Conservation (phyloP, 2,113 vertebrate species). For the Festucalex cinctus region DNA sequence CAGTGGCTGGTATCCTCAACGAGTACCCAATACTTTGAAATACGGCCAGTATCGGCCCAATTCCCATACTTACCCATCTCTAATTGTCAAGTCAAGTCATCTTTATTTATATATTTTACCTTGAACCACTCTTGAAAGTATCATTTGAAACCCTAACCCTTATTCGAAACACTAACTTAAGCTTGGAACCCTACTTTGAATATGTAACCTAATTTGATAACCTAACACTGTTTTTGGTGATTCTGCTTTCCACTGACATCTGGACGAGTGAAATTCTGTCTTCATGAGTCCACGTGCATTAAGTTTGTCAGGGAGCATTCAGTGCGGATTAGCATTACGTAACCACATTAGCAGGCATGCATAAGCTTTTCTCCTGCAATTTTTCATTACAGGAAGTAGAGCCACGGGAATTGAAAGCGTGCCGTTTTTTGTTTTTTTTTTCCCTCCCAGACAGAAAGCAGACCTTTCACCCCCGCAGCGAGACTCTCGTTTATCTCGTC, state of each 20-base stretch:
- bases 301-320: conserved; percentile 6
- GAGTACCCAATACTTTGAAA: too few species aligned
- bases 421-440: conserved; percentile 19
- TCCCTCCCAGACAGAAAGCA: conserved; percentile 32
- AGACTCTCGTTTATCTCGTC: conserved; percentile 44
- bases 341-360: conserved; percentile 6
- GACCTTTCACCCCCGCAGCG: conserved; percentile 43
- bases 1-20: too few species aligned
- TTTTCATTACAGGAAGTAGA: conserved; percentile 23
- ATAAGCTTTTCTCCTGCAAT: conserved; percentile 1
- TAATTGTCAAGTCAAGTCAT: too few species aligned
- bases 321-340: conserved; percentile 25
- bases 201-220: neutral
- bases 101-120: too few species aligned
- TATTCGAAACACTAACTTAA: too few species aligned
- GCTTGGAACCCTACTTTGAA: neutral
- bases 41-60: too few species aligned
- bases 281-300: neutral
- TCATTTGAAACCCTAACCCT: too few species aligned
- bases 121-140: too few species aligned
- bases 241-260: too few species aligned
- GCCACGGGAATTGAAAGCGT: conserved; percentile 24
- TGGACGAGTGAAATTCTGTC: too few species aligned
- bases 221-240: neutral
- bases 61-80: too few species aligned